These are phyloP conservation scores for Sclerodermus sp. DNA, from an alignment of 2,888 invertebrate species.

Conservation along the genomic window DNA sequence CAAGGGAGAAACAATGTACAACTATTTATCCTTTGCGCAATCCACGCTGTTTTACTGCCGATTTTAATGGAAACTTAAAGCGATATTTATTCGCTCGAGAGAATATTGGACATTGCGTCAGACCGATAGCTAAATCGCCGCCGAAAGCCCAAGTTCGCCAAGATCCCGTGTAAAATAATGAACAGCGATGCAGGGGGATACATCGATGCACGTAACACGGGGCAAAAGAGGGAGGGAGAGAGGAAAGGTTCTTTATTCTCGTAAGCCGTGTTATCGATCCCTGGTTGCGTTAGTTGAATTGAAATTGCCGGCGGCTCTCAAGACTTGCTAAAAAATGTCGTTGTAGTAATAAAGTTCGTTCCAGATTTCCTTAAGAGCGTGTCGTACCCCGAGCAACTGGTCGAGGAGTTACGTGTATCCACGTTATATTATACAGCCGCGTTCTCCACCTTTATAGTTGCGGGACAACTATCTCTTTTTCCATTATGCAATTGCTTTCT, in stretches of 20 bases:
- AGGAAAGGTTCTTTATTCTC: too few relatives aligned
- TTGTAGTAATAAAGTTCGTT: conserved; percentile 20
- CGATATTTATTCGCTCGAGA: too few relatives aligned
- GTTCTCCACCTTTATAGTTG: conserved; percentile 32
- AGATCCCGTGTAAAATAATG: too few relatives aligned
- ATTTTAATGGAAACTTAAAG: not conserved
- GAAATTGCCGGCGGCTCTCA: conserved; percentile 1
- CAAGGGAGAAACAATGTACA: not conserved
- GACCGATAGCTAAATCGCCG: too few relatives aligned
- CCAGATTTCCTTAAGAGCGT: conserved; percentile 32
- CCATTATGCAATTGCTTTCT: conserved; percentile 46
- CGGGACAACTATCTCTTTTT: conserved; percentile 50
- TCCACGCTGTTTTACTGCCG: not conserved
- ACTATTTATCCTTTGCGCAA: not conserved
- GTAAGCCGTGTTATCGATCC: too few relatives aligned
- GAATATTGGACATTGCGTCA: too few relatives aligned
- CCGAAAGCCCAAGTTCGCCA: too few relatives aligned
- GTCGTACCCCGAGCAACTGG: conserved; percentile 14
- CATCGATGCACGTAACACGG: too few relatives aligned
- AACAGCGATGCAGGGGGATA: too few relatives aligned
- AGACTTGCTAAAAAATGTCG: conserved; percentile 18
- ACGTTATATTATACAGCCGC: conserved; percentile 27
- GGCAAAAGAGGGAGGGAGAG: too few relatives aligned
- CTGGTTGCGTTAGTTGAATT: too few relatives aligned
- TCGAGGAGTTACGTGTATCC: conserved; percentile 25